A percentile compares a stretch with the other conserved stretches of the same genome.
These are phyloP conservation scores for Sus cebifrons DNA, from an alignment of 2,797 vertebrate species.

Conservation along the genomic window DNA sequence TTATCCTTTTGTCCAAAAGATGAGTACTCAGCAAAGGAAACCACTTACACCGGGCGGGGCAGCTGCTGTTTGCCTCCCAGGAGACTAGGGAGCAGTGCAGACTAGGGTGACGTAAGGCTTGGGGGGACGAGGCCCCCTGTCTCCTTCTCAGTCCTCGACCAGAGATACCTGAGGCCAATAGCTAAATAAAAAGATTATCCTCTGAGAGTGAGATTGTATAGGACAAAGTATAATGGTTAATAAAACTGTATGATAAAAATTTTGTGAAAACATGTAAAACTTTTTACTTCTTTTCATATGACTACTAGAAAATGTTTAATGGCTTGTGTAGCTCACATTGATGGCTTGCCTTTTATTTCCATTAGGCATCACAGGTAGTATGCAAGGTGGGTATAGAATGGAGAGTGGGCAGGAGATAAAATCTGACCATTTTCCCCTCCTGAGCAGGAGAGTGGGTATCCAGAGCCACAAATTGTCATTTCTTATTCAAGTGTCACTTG, in stretches of 20 bases:
- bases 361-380: background rate
- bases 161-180: background rate
- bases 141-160: background rate
- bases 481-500: conserved; percentile 39
- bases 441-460: background rate
- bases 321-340: background rate
- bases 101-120: background rate
- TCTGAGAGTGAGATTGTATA: background rate
- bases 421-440: background rate
- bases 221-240: background rate
- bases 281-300: background rate
- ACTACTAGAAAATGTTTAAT: conserved; percentile 43
- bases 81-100: background rate
- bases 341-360: conserved; percentile 1
- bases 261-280: background rate
- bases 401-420: background rate
- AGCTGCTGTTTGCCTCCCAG: background rate
- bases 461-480: background rate
- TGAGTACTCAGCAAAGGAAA: background rate
- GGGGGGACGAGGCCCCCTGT: no score
- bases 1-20: background rate
- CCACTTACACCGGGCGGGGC: background rate
- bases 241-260: background rate
- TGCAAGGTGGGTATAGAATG: background rate
- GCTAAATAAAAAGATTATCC: background rate